phyloP scores from a whole-genome alignment of 2,888 invertebrate species.

The Dasypolia templi region DNA sequence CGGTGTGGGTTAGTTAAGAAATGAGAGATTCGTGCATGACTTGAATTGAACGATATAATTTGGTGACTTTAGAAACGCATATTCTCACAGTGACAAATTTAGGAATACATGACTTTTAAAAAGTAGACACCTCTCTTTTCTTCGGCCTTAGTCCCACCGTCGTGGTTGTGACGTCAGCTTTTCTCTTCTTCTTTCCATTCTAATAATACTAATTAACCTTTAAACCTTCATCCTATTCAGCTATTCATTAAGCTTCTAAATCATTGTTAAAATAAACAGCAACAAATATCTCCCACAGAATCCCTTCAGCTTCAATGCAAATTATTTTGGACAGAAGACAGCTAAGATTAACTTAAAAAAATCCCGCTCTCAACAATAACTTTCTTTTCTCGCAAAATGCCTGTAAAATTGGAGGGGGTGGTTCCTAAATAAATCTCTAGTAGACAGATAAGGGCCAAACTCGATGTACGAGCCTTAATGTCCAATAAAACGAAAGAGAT shows the following conservation, averaged over 20 bases:
- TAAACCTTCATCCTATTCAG: background rate
- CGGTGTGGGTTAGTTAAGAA: background rate
- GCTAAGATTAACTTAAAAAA: slow-evolving; percentile 63
- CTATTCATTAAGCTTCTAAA: background rate
- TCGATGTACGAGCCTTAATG: slow-evolving; percentile 73
- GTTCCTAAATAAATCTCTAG: slow-evolving; percentile 76
- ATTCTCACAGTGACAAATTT: background rate
- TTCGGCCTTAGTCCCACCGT: background rate
- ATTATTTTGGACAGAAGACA: slow-evolving; percentile 62
- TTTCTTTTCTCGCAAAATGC: slow-evolving; percentile 59
- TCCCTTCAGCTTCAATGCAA: slow-evolving; percentile 54
- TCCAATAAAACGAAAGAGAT: slow-evolving; percentile 77
- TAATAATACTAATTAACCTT: background rate
- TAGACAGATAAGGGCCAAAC: slow-evolving; percentile 77
- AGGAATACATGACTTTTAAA: background rate
- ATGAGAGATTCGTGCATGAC: background rate
- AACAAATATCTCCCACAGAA: slow-evolving; percentile 47
- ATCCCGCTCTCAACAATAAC: slow-evolving; percentile 62
- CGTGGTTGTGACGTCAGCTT: background rate
- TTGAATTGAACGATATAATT: background rate
- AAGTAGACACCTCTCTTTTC: background rate
- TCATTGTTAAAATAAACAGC: slow-evolving; percentile 26
- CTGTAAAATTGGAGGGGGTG: slow-evolving; percentile 66
- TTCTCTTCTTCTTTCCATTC: background rate
- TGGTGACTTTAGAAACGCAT: background rate